Base-by-base conservation (phyloP, 2,888 invertebrate genomes). In the Empis livida region DNA sequence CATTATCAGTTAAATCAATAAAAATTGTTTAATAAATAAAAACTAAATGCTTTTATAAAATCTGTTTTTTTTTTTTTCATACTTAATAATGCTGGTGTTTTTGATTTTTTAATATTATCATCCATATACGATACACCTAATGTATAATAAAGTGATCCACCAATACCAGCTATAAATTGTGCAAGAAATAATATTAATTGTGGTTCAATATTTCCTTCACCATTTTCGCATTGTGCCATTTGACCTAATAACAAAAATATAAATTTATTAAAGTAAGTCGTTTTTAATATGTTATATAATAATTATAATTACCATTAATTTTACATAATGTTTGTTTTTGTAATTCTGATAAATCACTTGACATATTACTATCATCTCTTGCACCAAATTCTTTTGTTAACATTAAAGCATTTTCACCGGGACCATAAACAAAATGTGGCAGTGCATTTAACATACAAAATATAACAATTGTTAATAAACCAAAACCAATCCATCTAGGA, bases 81-180 rank as follows among this genome's bases (percentile, higher is more conserved):
- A 78, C 82, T 82, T 50, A 83, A 72, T 38, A 82, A 65, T 3
- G 78, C 77, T n/a, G 83, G 82, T 1, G 82, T 81, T 59, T 80
- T 81, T 5, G 81, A 79, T 59, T 79, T 80, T 57, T 80, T 78
- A n/a, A 81, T 79, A 57, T 83, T 84, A 58, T 84, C 84, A 59
- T 84, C 84, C 79, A 84, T 79, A 59, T 84, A 84, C 2, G 82
- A 75, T 0, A 81, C 76, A 4, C 83, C 83, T 13, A 84, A 69
- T 0, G 80, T 80, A 57, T 79, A 80, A 59, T 79, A 82, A 1
- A 83, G 65, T 1, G 80, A 78, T 32, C 80, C 80, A 17, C 83
- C 83, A 39, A 83, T 75, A 2, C 83, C 83, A 2, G 81, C 80
- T 40, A 84, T 76, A 47, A 83, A 74, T 61, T 83, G 82, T 0